Evolutionary conservation across 2,888 invertebrate species (phyloP).

Genomic region (Lithophane leautieri): DNA sequence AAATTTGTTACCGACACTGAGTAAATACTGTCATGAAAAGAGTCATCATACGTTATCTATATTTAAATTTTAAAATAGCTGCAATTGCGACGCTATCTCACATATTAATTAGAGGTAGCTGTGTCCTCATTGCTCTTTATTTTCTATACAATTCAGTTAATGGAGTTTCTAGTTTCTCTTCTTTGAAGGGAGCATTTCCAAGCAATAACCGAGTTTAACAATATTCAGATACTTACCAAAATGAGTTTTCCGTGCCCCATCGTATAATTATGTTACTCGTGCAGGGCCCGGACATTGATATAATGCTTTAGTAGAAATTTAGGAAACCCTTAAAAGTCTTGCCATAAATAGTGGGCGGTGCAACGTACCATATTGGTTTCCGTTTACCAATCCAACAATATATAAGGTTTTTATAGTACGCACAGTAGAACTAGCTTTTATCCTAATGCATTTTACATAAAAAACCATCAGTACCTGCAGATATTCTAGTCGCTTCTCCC

Average conservation of each 20-base stretch:
- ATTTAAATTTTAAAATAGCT: not conserved
- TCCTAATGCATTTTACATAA: not conserved
- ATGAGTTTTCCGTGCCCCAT: not conserved
- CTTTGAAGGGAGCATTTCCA: conserved; percentile 13
- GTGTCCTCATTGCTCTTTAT: not conserved
- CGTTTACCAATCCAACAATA: not conserved
- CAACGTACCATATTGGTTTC: not conserved
- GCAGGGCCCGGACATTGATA: not conserved
- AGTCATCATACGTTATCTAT: not conserved
- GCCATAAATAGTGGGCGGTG: not conserved
- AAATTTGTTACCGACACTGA: not conserved
- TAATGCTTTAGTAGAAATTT: not conserved
- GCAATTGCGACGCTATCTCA: not conserved
- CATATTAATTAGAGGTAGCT: not conserved
- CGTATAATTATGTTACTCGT: not conserved
- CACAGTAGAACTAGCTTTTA: conserved; percentile 5
- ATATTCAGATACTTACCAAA: not conserved
- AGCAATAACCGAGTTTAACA: not conserved
- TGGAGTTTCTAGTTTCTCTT: not conserved
- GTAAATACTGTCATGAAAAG: not conserved
- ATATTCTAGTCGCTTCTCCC: not conserved
- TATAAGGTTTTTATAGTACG: not conserved
- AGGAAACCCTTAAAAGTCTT: not conserved
- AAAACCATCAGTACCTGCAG: conserved; percentile 2
- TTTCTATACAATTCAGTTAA: no score